Base-by-base conservation (phyloP, 2,888 invertebrate genomes). In the Campopleginae sp. region DNA sequence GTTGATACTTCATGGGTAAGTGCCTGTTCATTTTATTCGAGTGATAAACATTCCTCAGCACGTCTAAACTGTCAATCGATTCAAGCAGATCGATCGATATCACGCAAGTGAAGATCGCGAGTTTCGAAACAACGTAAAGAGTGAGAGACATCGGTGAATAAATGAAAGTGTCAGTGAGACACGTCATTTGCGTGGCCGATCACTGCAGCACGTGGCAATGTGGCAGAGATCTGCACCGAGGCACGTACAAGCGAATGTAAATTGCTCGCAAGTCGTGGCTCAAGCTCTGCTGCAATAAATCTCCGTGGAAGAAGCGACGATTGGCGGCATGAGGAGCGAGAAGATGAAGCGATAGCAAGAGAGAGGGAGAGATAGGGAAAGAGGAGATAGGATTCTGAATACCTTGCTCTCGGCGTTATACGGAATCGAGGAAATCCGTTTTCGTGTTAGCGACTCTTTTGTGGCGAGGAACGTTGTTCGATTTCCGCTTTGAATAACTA, bases 271-370 rank as follows among this genome's bases (percentile, higher is more conserved):
- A 90, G 90, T 90, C 63, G 44, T 31, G 89, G 88, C 90, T 89
- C 89, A 90, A 90, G 90, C 90, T 88, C 86, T 87, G 87, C 86
- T 85, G 91, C 90, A 90, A 91, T 92, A 92, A 92, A 92, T 92
- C 92, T 90, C 89, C 87, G 88, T 85, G 63, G 89, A 90, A 89
- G 90, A 90, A 89, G 89, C 90, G 90, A 90, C 91, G 91, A 92
- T 92, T 91, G 91, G 89, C 90, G 89, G 91, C 89, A 58, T 66
- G 31, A 74, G 42, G 54, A 83, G 63, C 63, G 51, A 61, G 61
- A 33, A 33, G 27, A 78, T 68, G 58, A 74, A 75, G 72, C 42
- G 38, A 72, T 38, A 71, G 80, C 27, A 61, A 66, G 48, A 27
- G 51, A 74, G 51, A 63, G 23, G 63, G 48, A 75, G 75, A 42